phyloP scores from a whole-genome alignment of 2,797 vertebrate species.

The Fistularia commersonii region DNA sequence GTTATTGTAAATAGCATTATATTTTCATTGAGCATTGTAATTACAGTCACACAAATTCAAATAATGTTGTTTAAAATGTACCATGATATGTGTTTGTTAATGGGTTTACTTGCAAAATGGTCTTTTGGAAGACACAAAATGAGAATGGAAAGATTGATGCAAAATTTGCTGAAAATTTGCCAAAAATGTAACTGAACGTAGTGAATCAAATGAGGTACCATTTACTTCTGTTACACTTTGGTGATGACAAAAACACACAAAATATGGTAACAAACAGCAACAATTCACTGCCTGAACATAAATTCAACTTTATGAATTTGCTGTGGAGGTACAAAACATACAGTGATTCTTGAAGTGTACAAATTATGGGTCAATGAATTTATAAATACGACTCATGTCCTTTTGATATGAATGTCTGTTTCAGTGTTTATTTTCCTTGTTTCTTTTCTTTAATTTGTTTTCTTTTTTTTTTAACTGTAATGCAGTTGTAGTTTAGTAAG shows the following conservation, averaged over 20 bases:
- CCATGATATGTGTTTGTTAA: slow-evolving; percentile 54
- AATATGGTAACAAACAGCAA: slow-evolving; percentile 39
- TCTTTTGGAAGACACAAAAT: slow-evolving; percentile 34
- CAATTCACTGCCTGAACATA: slow-evolving; percentile 45
- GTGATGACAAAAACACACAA: slow-evolving; percentile 45
- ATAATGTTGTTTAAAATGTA: slow-evolving; percentile 62
- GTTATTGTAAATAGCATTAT: slow-evolving; percentile 67
- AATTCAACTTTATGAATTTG: slow-evolving; percentile 50
- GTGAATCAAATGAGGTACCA: slow-evolving; percentile 67
- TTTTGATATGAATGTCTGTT: slow-evolving; percentile 72
- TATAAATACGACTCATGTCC: slow-evolving; percentile 49
- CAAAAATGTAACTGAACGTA: slow-evolving; percentile 28
- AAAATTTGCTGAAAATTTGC: slow-evolving; percentile 1
- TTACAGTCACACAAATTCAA: slow-evolving; percentile 54
- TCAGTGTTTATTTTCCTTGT: slow-evolving; percentile 32
- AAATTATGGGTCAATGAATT: slow-evolving; percentile 60
- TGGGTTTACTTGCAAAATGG: slow-evolving; percentile 47
- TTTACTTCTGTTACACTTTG: slow-evolving; percentile 46
- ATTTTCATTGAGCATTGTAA: slow-evolving; percentile 58
- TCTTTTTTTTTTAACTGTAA: slow-evolving; percentile 56
- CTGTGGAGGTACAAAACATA: slow-evolving; percentile 67
- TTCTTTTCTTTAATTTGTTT: slow-evolving; percentile 23
- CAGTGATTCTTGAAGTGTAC: slow-evolving; percentile 68
- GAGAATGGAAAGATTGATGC: slow-evolving; percentile 11
- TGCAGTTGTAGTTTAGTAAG: slow-evolving; percentile 74